Evolutionary conservation across 1,140 invertebrate species (phyloP).

Genomic region (Bactericera cockerelli): DNA sequence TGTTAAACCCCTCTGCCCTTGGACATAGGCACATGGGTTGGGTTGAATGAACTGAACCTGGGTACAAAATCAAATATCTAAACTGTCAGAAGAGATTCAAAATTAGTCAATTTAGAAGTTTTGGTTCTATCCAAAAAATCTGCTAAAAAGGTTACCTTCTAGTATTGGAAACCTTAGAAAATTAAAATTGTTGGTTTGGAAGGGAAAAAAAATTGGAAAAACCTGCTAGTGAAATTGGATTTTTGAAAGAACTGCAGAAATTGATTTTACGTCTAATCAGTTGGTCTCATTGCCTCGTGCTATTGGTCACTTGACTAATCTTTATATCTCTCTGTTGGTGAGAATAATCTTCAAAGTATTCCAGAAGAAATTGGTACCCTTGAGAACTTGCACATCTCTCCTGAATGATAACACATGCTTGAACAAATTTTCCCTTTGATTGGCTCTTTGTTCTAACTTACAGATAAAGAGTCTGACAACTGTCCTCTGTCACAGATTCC

Average conservation of each 20-base stretch:
- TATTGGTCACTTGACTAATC: constrained; percentile 83
- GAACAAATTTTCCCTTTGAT: constrained; percentile 90
- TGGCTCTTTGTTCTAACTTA: constrained; percentile 89
- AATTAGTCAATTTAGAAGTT: constrained; percentile 89
- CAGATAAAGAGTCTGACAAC: constrained; percentile 99
- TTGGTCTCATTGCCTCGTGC: constrained; percentile 75
- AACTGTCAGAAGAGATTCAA: constrained; percentile 95
- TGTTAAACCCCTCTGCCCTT: constrained; percentile 79
- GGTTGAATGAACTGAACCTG: constrained; percentile 94
- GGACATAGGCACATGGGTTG: constrained; percentile 83
- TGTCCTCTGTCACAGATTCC: constrained; percentile 96
- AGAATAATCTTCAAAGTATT: constrained; percentile 89
- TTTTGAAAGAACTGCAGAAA: constrained; percentile 72
- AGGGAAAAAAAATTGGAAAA: constrained; percentile 91
- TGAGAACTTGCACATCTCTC: constrained; percentile 88
- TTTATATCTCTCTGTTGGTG: constrained; percentile 89
- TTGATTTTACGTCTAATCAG: constrained; percentile 87
- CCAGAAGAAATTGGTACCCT: constrained; percentile 98
- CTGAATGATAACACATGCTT: constrained; percentile 96
- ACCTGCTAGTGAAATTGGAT: constrained; percentile 87
- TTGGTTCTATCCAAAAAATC: constrained; percentile 93
- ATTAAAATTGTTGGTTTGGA: constrained; percentile 83
- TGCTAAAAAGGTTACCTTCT: constrained; percentile 62
- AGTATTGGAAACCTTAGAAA: constrained; percentile 87
- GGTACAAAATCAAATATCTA: constrained; percentile 90